Evolutionary conservation across 2,113 vertebrate species (phyloP), one percentile per base, ranked within the genome.

Genomic region (Cyphomyrus discorhynchus): DNA sequence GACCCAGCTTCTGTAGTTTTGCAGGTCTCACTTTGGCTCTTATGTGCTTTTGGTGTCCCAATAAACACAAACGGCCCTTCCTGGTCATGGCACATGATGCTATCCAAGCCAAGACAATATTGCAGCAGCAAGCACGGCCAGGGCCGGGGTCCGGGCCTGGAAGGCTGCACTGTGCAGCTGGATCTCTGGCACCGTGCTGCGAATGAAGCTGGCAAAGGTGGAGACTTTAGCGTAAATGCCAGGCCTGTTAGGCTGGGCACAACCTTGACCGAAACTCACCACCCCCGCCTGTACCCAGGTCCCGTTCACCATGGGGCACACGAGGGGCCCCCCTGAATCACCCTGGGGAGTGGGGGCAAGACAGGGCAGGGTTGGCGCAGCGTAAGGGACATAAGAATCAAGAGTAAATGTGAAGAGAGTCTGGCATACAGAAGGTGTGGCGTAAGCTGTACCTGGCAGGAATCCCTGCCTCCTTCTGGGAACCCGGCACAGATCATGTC

Each of bases 401-500:
- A 31, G n/a, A 70, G 62, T 70, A 70, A 70, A 66, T 3, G 62
- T 66, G n/a, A 27, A 70, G 62, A 27, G n/a, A 31, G n/a, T 70
- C 27, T 70, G 62, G n/a, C 27, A 31, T 13, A 31, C 62, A 70
- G 9, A 11, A 27, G 62, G 3, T 31, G 62, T 31, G 27, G 10
- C 13, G 62, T 31, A 31, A 70, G 13, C 35, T 2, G 15, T 87
- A 94, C 93, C 92, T 94, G 92, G 89, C 93, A 94, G 7, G 93
- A 91, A 88, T 94, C 93, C 85, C 91, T 93, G 66, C 91, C 92
- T 46, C 93, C 92, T 46, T 92, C 87, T 17, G 84, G 88, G 35
- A 88, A 92, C 49, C 93, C 93, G 1, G 93, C 93, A 66, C 93
- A 94, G 90, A 94, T 92, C 93, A 93, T 94, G 90, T 93, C 92